A percentile compares a stretch with the other conserved stretches of the same genome.
These are phyloP conservation scores for Pheosia tremula DNA, from an alignment of 2,888 invertebrate genomes.

Conservation along the genomic window DNA sequence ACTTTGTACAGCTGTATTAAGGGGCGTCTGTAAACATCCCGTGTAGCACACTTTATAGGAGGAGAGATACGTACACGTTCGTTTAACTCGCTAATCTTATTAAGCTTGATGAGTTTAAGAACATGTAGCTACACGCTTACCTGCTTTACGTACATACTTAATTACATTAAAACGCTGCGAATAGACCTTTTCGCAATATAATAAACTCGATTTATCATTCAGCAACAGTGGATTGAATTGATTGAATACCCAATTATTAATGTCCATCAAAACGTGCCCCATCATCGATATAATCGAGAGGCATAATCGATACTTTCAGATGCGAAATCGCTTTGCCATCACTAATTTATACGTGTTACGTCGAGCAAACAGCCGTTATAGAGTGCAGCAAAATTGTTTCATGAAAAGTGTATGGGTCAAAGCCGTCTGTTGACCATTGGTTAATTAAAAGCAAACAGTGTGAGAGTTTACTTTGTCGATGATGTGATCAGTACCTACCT, in stretches of 20 bases:
- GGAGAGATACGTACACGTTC: conserved; percentile 25
- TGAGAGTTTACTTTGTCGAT: conserved; percentile 67
- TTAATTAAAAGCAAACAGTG: conserved; percentile 81
- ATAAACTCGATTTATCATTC: conserved; percentile 52
- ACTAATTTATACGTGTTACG: conserved; percentile 40
- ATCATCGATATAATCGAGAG: conserved; percentile 36
- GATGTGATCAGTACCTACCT: conserved; percentile 40
- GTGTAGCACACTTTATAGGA: conserved; percentile 2
- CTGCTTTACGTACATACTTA: conserved; percentile 23
- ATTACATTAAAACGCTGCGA: conserved; percentile 46
- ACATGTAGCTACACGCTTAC: conserved; percentile 25
- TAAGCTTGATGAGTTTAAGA: conserved; percentile 37
- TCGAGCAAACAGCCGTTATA: conserved; percentile 55
- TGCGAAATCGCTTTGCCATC: conserved; percentile 20
- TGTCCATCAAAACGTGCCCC: conserved; percentile 41
- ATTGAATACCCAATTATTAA: conserved; percentile 51
- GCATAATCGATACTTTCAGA: conserved; percentile 37
- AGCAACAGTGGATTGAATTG: conserved; percentile 45
- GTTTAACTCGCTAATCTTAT: conserved; percentile 36
- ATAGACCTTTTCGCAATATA: conserved; percentile 38
- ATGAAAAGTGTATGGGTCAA: conserved; percentile 74
- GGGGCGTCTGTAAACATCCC: conserved; percentile 27
- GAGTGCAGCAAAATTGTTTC: conserved; percentile 73
- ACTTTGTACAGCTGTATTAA: conserved; percentile 9
- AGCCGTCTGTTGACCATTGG: conserved; percentile 72